These are phyloP conservation scores for Octomys mimax DNA, from an alignment of 2,797 vertebrate species.

Conservation along the genomic window DNA sequence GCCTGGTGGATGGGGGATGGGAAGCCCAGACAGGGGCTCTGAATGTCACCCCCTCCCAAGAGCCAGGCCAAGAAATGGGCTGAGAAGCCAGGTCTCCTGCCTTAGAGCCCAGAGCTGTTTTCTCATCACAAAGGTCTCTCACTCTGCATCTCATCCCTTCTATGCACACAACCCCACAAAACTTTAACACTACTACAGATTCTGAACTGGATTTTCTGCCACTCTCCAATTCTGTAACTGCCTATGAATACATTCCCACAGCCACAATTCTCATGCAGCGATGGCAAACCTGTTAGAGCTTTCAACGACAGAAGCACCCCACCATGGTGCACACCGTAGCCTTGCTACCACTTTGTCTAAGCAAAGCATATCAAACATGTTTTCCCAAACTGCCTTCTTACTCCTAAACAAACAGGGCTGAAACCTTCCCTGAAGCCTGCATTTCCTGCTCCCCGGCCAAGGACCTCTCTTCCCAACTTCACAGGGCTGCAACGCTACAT, in stretches of 20 bases:
- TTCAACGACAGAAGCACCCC: neutral
- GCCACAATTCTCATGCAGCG: neutral
- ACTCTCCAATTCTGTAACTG: slow-evolving; percentile 27
- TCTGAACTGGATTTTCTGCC: neutral
- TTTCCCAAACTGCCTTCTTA: accelerated
- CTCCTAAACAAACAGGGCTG: neutral
- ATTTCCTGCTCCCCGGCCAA: neutral
- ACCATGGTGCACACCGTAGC: neutral
- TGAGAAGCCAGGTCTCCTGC: neutral
- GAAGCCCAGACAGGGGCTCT: neutral
- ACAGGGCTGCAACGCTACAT: neutral
- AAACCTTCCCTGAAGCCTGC: neutral
- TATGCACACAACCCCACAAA: neutral
- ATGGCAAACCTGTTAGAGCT: neutral
- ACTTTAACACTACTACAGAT: neutral
- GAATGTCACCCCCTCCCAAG: neutral
- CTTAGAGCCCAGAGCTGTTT: neutral
- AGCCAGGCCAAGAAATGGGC: neutral
- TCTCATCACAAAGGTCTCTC: neutral
- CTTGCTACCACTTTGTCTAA: neutral
- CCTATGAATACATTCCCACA: neutral
- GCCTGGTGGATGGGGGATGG: neutral
- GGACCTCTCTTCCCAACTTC: neutral
- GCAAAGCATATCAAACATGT: neutral
- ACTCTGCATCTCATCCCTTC: neutral